Conservation (phyloP, 2,888 invertebrate species). For the Stenchaetothrips biformis region DNA sequence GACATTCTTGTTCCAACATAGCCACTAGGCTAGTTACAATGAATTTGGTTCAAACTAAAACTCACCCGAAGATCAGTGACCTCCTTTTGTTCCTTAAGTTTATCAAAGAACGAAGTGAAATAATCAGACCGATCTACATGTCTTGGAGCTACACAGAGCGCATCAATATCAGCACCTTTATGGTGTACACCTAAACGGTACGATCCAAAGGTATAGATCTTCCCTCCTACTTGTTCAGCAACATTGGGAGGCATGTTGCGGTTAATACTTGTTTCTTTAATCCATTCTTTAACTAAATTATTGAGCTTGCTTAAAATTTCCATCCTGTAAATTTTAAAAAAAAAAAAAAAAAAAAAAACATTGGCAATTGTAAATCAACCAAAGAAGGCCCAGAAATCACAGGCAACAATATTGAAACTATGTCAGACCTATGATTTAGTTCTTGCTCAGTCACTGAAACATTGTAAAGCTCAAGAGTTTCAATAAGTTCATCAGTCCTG, state of each 20-base stretch:
- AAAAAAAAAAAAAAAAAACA: background rate
- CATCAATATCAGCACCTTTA: slow-evolving; percentile 98
- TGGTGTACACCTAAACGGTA: slow-evolving; percentile 94
- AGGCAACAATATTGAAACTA: background rate
- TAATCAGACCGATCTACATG: slow-evolving; percentile 93
- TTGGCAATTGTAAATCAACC: slow-evolving; percentile 6
- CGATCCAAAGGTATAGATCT: slow-evolving; percentile 99
- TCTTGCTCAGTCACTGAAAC: slow-evolving; percentile 89
- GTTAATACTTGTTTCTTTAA: slow-evolving; percentile 77
- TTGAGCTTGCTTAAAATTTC: slow-evolving; percentile 70
- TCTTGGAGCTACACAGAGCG: slow-evolving; percentile 93
- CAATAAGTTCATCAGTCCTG: slow-evolving; percentile 71
- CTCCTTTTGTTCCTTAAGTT: slow-evolving; percentile 80
- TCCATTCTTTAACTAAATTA: slow-evolving; percentile 89
- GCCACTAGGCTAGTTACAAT: slow-evolving; percentile 27
- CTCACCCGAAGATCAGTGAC: slow-evolving; percentile 73
- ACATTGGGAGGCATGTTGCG: slow-evolving; percentile 87
- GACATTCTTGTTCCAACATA: slow-evolving; percentile 12
- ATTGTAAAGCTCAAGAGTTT: slow-evolving; percentile 72
- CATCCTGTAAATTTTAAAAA: slow-evolving; percentile 45
- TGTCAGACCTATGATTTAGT: slow-evolving; percentile 66
- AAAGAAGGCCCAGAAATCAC: background rate
- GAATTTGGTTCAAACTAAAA: slow-evolving; percentile 29
- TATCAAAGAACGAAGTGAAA: slow-evolving; percentile 90
- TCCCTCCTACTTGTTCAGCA: slow-evolving; percentile 90